Evolutionary conservation across 2,888 invertebrate species (phyloP), one percentile per base, ranked within the genome.

Genomic region (Rotaria socialis): DNA sequence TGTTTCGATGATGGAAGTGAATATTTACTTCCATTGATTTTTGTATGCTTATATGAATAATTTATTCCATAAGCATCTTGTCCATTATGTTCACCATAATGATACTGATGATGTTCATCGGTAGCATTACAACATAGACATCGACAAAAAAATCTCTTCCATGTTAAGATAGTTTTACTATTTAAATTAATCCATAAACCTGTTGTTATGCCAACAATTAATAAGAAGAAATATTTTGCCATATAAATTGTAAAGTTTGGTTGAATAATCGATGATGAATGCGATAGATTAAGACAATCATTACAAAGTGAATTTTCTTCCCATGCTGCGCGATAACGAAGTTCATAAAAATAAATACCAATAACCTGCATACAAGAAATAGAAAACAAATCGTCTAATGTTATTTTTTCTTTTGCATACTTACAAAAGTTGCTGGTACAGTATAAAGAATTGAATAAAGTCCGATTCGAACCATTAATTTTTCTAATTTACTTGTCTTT

Each of bases 181-280:
- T 85, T 86, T 58, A 75, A 85, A 80, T 47, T 80, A n/a, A 86
- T 86, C 86, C 86, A 86, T 50, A 85, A 43, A 84, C 86, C 85
- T n/a, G 86, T 75, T 41, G 86, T 85, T 27, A 85, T 85, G n/a
- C 86, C 86, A 52, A 85, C 84, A 24, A 86, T 85, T 50, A 86
- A n/a, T 85, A 85, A 43, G 56, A 86, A 85, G 35, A 86, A 85
- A 85, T 86, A 85, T 85, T 86, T 86, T 6, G 55, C 41, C 8
- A 86, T 35, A 84, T 84, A 85, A 19, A 86, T 52, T 19, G 84
- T 80, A 67, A 86, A 86, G 75, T 58, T 85, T 19, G 86, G 86
- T n/a, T 84, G 47, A 41, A 60, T 41, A 60, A 10, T 50, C 52
- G 8, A 47, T 85, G 55, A 60, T 16, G 74, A 27, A 24, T 6